These are phyloP conservation scores for Pachyrhynchus sulphureomaculatus DNA, from an alignment of 1,140 invertebrate genomes.

Conservation along the genomic window DNA sequence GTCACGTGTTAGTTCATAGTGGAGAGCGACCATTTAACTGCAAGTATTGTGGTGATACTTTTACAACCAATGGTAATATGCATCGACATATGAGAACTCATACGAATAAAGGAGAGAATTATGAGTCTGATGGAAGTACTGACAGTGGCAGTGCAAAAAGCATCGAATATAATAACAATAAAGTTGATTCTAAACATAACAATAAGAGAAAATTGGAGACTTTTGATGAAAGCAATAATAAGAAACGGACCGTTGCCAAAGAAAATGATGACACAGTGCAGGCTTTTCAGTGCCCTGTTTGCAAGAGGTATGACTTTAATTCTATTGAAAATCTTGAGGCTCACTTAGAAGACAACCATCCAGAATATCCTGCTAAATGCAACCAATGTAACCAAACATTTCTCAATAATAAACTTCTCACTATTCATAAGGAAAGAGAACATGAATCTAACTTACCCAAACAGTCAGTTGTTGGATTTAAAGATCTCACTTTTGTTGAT, in stretches of 20 bases:
- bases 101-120: constrained; percentile 53
- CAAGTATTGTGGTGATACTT: constrained; percentile 75
- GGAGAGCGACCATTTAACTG: constrained; percentile 78
- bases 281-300: constrained; percentile 58
- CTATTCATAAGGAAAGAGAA: constrained; percentile 57
- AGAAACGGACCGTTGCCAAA: constrained; percentile 28
- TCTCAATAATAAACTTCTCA: constrained; percentile 68
- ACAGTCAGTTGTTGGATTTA: constrained; percentile 61
- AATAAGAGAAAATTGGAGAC: constrained; percentile 43
- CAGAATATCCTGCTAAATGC: constrained; percentile 68
- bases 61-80: constrained; percentile 89
- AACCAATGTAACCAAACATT: constrained; percentile 69
- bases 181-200: constrained; percentile 34
- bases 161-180: constrained; percentile 52
- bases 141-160: constrained; percentile 46
- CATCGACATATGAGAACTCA: constrained; percentile 80
- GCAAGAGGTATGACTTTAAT: constrained; percentile 62
- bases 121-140: constrained; percentile 52
- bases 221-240: constrained; percentile 29
- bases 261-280: constrained; percentile 36
- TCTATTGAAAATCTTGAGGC: constrained; percentile 61
- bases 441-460: constrained; percentile 36
- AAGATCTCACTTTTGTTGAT: constrained; percentile 76
- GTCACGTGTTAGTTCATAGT: constrained; percentile 74
- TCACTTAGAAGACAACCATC: constrained; percentile 73